Conservation (phyloP, 2,888 invertebrate genomes). For the Eristalis intricaria region DNA sequence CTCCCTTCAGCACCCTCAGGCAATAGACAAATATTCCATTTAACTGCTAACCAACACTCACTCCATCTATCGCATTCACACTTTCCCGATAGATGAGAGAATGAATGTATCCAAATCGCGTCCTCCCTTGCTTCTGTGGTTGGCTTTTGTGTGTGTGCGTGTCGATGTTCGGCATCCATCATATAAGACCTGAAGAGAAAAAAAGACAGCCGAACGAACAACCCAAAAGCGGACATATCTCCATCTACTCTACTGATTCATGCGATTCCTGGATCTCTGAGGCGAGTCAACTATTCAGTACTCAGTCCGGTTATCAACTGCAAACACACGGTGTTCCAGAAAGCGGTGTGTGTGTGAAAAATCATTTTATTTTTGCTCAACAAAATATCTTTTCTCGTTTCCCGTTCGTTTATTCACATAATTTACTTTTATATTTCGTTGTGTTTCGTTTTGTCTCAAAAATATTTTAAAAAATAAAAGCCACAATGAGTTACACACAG, state of each 20-base stretch:
- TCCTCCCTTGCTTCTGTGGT: too few relatives aligned
- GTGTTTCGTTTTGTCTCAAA: neutral
- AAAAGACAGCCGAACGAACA: neutral
- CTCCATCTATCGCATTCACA: too few relatives aligned
- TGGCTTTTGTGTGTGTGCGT: too few relatives aligned
- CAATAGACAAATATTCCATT: too few relatives aligned
- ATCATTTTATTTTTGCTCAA: constrained; percentile 18
- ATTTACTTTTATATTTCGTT: neutral
- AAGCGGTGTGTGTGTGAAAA: constrained; percentile 45
- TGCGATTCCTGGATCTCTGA: constrained; percentile 16
- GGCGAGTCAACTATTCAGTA: neutral
- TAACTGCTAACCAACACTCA: too few relatives aligned
- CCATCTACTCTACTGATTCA: constrained; percentile 26
- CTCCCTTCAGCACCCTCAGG: neutral
- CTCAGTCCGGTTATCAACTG: constrained; percentile 68
- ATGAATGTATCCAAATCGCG: neutral
- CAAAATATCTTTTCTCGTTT: constrained; percentile 17
- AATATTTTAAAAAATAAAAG: neutral
- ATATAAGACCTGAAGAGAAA: too few relatives aligned
- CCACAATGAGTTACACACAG: neutral
- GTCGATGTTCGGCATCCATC: too few relatives aligned
- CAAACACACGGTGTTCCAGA: constrained; percentile 40
- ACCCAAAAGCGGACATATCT: neutral
- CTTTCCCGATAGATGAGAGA: neutral
- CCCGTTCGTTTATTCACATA: constrained; percentile 31